phyloP scores from a whole-genome alignment of 1,140 invertebrate genomes.

The Achatina immaculata region DNA sequence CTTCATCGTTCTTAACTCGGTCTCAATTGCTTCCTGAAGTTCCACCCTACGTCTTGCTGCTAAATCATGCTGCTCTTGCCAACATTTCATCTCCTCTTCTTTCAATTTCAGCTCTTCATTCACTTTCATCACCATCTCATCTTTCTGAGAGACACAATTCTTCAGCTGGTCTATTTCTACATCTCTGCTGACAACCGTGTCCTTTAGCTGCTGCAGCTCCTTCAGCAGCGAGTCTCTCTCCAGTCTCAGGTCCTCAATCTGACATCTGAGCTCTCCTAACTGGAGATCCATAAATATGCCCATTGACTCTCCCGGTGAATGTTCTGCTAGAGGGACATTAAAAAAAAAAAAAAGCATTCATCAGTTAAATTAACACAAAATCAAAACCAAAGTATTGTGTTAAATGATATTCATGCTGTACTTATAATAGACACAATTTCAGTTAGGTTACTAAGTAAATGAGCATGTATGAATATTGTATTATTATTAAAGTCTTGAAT shows the following conservation, averaged over 20 bases:
- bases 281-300: constrained; percentile 28
- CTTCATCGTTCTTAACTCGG: neutral
- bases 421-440: no score
- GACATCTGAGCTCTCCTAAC: constrained; percentile 16
- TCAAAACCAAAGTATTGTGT: no score
- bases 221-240: neutral
- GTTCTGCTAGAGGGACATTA: neutral
- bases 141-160: neutral
- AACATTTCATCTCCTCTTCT: neutral
- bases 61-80: no score
- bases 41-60: neutral
- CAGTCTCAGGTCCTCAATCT: neutral
- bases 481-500: no score
- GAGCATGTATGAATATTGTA: no score
- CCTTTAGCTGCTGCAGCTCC: neutral
- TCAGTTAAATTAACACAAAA: no score
- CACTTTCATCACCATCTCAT: neutral
- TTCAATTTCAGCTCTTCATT: neutral
- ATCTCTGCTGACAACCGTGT: neutral
- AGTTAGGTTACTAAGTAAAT: no score
- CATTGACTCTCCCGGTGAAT: constrained; percentile 29
- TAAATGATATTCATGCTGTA: no score
- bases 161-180: neutral
- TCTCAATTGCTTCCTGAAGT: neutral
- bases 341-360: neutral